Evolutionary conservation across 2,797 vertebrate species (phyloP).

Genomic region (Xiphorhynchus erythropygius): DNA sequence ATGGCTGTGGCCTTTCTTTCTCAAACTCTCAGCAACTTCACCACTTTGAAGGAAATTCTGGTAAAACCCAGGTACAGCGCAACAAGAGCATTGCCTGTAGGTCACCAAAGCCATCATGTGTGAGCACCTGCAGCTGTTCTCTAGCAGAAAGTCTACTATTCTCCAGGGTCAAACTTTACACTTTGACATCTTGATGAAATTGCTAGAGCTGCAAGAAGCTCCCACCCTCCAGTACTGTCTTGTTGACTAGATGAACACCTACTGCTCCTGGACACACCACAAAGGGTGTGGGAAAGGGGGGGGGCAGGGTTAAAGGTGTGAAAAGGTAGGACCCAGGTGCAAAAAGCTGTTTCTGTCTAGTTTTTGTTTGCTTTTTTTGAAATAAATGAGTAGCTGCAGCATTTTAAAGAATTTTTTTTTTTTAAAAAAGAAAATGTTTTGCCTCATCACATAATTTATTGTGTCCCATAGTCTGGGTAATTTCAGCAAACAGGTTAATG

Average conservation of each 20-base stretch:
- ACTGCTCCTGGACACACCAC: rapidly evolving
- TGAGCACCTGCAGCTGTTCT: rapidly evolving
- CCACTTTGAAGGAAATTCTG: neutral
- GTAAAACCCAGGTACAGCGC: neutral
- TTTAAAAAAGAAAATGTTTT: neutral
- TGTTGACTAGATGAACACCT: neutral
- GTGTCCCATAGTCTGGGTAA: neutral
- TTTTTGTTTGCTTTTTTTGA: neutral
- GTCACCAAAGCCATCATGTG: neutral
- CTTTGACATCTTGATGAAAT: neutral
- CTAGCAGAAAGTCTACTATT: neutral
- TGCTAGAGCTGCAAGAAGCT: neutral
- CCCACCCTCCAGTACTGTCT: neutral
- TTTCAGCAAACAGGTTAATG: neutral
- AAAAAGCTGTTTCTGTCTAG: neutral
- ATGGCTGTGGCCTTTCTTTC: neutral
- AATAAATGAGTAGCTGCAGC: neutral
- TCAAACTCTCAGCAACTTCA: neutral
- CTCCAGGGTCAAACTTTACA: neutral
- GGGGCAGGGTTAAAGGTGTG: no score
- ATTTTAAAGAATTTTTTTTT: neutral
- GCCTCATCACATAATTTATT: neutral
- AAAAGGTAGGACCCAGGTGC: neutral
- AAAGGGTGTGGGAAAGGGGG: no score
- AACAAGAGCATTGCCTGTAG: neutral